Percentiles rank a stretch among this genome's conserved stretches.
These are phyloP conservation scores for Philereme transversata DNA, from an alignment of 2,888 invertebrate species.

Conservation along the genomic window DNA sequence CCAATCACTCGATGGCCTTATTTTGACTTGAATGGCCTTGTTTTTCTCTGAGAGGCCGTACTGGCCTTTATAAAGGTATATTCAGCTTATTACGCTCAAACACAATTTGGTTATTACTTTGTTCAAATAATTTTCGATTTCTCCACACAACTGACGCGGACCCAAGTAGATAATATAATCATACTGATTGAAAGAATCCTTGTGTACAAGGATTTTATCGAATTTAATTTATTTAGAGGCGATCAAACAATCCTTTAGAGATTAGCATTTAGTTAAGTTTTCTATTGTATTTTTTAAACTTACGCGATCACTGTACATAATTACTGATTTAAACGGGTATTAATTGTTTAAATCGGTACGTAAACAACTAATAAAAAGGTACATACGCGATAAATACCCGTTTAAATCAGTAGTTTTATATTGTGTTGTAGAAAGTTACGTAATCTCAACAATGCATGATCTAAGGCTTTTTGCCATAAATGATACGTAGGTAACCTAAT, in stretches of 20 bases:
- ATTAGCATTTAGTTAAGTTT: neutral
- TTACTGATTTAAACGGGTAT: too few relatives aligned
- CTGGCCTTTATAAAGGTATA: neutral
- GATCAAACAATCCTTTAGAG: slow-evolving; percentile 5
- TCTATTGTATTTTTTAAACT: too few relatives aligned
- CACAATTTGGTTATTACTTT: neutral
- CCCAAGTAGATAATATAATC: slow-evolving; percentile 12
- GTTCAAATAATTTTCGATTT: neutral
- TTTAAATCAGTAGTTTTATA: too few relatives aligned
- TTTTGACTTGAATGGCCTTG: slow-evolving; percentile 14
- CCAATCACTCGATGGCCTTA: slow-evolving; percentile 21
- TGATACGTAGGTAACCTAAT: too few relatives aligned
- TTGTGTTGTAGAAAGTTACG: too few relatives aligned
- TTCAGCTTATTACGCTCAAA: slow-evolving; percentile 1
- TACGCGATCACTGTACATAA: too few relatives aligned
- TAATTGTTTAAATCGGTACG: too few relatives aligned
- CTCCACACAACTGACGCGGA: neutral
- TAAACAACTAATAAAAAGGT: too few relatives aligned
- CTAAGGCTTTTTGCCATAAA: too few relatives aligned
- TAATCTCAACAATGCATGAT: too few relatives aligned
- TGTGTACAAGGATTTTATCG: slow-evolving; percentile 20
- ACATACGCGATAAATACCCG: too few relatives aligned
- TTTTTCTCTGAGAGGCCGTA: slow-evolving; percentile 4
- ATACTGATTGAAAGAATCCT: slow-evolving; percentile 20
- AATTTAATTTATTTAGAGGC: slow-evolving; percentile 22